Evolutionary conservation across 92 coral and sea anemone species (phyloP).

Genomic region (Metridium senile): DNA sequence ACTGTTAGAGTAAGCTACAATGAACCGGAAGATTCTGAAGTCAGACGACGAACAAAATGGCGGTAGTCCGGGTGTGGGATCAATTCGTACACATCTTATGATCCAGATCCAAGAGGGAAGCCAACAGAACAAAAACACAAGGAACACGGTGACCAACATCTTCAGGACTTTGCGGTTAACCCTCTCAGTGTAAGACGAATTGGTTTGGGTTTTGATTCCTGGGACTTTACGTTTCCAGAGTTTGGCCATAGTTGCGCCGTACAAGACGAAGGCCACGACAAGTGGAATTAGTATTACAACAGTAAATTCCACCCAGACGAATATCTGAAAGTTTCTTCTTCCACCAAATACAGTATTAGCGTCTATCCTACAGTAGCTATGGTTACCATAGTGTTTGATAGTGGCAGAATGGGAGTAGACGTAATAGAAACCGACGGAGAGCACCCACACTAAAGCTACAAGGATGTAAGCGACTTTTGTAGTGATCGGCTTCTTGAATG

Average conservation of each 20-base stretch:
- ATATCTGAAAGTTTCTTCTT: not conserved
- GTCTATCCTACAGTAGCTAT: constrained; percentile 7
- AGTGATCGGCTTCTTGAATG: constrained; percentile 31
- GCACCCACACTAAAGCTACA: constrained; percentile 27
- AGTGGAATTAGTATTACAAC: constrained; percentile 27
- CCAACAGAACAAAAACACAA: constrained; percentile 37
- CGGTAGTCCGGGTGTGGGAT: not conserved
- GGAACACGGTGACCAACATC: constrained; percentile 33
- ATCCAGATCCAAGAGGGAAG: constrained; percentile 40
- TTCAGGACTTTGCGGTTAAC: constrained; percentile 40
- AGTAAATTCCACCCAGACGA: constrained; percentile 7
- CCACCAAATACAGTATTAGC: constrained; percentile 13
- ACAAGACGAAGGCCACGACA: constrained; percentile 23
- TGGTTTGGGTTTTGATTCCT: constrained; percentile 13
- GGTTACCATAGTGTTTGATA: not conserved
- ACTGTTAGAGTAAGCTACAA: constrained; percentile 45
- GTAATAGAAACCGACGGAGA: constrained; percentile 4
- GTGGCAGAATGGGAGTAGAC: constrained; percentile 12
- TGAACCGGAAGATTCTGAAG: constrained; percentile 5
- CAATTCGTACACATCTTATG: constrained; percentile 18
- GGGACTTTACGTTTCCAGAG: constrained; percentile 33
- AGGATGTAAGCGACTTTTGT: constrained; percentile 34
- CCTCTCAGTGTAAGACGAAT: constrained; percentile 16
- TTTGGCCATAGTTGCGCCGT: constrained; percentile 38
- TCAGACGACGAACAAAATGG: constrained; percentile 12